phyloP scores from a whole-genome alignment of 2,888 invertebrate genomes.

The Ochropleura leucogaster region DNA sequence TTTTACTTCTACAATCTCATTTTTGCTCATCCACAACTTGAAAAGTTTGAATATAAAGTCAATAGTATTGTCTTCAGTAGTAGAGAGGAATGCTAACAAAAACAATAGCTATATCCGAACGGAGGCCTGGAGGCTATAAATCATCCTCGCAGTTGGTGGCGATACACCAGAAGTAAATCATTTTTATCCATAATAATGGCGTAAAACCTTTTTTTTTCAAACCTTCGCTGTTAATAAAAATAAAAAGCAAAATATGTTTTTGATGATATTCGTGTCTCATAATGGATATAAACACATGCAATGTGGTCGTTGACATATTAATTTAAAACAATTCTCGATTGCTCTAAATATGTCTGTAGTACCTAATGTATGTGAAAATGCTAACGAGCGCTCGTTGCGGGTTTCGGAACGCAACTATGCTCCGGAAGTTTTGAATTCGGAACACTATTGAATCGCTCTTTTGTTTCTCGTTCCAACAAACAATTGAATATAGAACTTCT shows the following conservation, averaged over 20 bases:
- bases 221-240: constrained; percentile 22
- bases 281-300: constrained; percentile 41
- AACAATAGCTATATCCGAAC: constrained; percentile 42
- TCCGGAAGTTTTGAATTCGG: constrained; percentile 40
- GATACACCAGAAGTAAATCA: constrained; percentile 48
- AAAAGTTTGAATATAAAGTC: not conserved
- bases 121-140: constrained; percentile 39
- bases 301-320: constrained; percentile 20
- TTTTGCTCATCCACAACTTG: not conserved
- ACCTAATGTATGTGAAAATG: constrained; percentile 34
- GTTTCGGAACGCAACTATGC: constrained; percentile 29
- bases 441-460: constrained; percentile 16
- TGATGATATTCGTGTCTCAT: constrained; percentile 20
- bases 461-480: constrained; percentile 43
- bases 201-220: constrained; percentile 21
- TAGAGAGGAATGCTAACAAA: constrained; percentile 8
- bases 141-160: constrained; percentile 31
- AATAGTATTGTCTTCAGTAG: constrained; percentile 15
- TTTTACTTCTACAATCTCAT: not conserved
- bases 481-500: constrained; percentile 33
- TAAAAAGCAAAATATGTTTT: constrained; percentile 9
- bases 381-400: constrained; percentile 18
- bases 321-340: constrained; percentile 15
- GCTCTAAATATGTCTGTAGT: constrained; percentile 10
- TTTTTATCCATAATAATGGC: constrained; percentile 46